A percentile compares a stretch with the other conserved stretches of the same genome.
Evolutionary conservation across 2,113 vertebrate species (phyloP).

Genomic region (Ramphastos sulfuratus): DNA sequence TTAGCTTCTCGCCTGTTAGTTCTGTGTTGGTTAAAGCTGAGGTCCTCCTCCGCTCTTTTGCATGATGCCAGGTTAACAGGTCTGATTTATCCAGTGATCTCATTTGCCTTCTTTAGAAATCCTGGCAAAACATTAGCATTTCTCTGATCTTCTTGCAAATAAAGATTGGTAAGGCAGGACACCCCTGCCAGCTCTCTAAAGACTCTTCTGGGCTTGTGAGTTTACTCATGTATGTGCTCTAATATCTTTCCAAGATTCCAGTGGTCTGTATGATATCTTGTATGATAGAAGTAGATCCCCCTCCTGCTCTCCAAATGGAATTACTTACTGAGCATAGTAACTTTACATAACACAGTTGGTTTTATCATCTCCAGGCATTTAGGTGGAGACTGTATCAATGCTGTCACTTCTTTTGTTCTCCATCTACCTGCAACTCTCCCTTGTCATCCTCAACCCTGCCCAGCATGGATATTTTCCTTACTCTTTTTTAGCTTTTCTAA

Average conservation of each 20-base stretch:
- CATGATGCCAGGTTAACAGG: conserved; percentile 41
- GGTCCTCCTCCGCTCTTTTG: conserved; percentile 4
- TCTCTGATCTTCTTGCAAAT: conserved; percentile 67
- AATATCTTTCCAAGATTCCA: conserved; percentile 43
- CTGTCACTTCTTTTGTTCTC: neutral
- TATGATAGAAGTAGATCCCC: neutral
- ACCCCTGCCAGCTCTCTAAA: conserved; percentile 40
- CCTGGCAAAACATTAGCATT: conserved; percentile 57
- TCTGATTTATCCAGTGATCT: conserved; percentile 59
- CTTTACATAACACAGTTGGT: neutral
- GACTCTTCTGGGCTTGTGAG: conserved; percentile 38
- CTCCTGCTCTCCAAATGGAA: neutral
- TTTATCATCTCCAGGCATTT: neutral
- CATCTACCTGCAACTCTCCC: neutral
- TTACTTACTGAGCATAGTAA: neutral
- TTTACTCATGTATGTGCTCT: conserved; percentile 19
- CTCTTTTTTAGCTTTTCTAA: neutral
- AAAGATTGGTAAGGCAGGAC: conserved; percentile 40
- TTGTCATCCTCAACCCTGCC: neutral
- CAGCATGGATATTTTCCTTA: neutral
- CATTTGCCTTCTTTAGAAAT: conserved; percentile 60
- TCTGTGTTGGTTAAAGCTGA: neutral
- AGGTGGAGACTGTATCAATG: neutral
- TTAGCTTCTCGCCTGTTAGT: neutral
- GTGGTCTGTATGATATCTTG: neutral